Percentiles rank a stretch among this genome's conserved stretches.
These are phyloP conservation scores for Rhinichthys osculus DNA, from an alignment of 2,797 vertebrate genomes.

Conservation along the genomic window DNA sequence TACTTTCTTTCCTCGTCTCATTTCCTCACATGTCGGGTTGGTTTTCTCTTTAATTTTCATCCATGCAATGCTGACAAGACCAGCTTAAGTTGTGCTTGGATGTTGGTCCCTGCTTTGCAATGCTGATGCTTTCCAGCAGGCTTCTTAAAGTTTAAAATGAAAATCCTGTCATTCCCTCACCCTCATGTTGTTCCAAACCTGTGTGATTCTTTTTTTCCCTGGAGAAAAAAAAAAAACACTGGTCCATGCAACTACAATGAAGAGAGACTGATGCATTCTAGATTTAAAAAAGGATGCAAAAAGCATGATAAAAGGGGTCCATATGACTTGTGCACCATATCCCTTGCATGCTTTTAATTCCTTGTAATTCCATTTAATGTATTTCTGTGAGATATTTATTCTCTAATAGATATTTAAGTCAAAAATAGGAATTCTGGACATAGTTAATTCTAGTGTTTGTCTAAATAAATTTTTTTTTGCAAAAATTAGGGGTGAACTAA, in stretches of 20 bases:
- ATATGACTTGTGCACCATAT: too few relatives aligned
- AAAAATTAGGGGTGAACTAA: too few relatives aligned
- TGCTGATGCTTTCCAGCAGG: conserved; percentile 2
- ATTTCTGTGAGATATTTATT: too few relatives aligned
- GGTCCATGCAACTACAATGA: too few relatives aligned
- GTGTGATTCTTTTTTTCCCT: not conserved
- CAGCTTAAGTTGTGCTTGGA: not conserved
- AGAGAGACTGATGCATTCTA: too few relatives aligned
- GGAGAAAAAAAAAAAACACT: not conserved
- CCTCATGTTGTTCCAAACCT: not conserved
- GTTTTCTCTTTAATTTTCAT: conserved; percentile 11
- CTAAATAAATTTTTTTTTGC: not conserved
- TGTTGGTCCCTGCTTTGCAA: not conserved
- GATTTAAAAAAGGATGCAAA: too few relatives aligned
- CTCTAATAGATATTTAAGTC: not conserved
- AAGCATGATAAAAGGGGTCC: too few relatives aligned
- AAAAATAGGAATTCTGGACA: not conserved
- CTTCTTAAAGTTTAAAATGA: conserved; percentile 4
- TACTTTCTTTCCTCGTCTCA: conserved; percentile 8
- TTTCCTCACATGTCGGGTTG: conserved; percentile 2
- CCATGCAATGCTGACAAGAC: not conserved
- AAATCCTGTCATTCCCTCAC: not conserved
- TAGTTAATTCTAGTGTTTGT: not conserved
- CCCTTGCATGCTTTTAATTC: too few relatives aligned
- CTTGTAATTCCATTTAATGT: too few relatives aligned